Base-by-base conservation (phyloP, 2,113 vertebrate species). In the Ochotona princeps region DNA sequence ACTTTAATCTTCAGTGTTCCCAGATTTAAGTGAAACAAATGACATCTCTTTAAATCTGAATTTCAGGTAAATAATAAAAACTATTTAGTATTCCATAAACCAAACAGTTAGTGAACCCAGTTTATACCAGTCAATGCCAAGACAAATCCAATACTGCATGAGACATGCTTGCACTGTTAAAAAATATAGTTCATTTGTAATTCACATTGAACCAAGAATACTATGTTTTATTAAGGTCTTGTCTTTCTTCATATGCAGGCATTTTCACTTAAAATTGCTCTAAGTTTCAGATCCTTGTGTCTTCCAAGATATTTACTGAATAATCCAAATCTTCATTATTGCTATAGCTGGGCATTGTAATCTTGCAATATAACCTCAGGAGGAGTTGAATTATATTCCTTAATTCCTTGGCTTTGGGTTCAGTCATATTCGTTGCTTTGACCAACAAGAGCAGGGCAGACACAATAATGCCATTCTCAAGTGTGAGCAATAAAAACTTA, bases 231-330 rank as follows among this genome's bases (percentile, higher is more conserved):
- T 60, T 25, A 70, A 75, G 61, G 25, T 76, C 57, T 74, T 87
- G 11, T 85, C 72, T 75, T 83, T 66, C 65, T 91, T 93, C 63
- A 63, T 63, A 63, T 14, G 25, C 5, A 86, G 12, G 65, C 5
- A 51, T 49, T 91, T 94, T 89, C 87, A 49, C 30, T 80, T 89
- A 90, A 76, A 94, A 92, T 60, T 75, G 35, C 47, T 76, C 8
- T 60, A 81, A 54, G 21, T 38, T 83, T 76, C 12, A 12, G 38
- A 32, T 79, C 51, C n/a, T 94, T 70, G 72, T 79, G 15, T 83
- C n/a, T 67, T 73, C 28, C 2, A 35, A 81, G 57, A 47, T 86
- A 60, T 61, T 57, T 66, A 75, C 6, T 63, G 18, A 90, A 63
- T 18, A 76, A 60, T 4, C n/a, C 26, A 35, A 23, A 51, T 78